A percentile compares a stretch with the other conserved stretches of the same genome.
phyloP scores from a whole-genome alignment of 2,797 vertebrate genomes.

The Trachurus trachurus region DNA sequence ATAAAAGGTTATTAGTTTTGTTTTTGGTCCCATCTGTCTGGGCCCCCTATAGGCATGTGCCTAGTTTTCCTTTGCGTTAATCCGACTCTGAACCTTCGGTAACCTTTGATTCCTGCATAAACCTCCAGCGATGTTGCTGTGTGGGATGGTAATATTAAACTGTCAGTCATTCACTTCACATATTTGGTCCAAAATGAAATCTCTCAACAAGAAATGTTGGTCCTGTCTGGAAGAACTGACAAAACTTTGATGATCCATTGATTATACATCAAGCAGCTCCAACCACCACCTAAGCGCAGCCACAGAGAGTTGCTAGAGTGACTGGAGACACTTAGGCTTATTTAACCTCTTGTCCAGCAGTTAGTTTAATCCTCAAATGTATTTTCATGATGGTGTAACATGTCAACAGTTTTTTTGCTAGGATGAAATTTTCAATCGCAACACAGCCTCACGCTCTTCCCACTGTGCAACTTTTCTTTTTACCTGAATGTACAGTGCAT shows the following conservation, averaged over 20 bases:
- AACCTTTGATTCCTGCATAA: not conserved
- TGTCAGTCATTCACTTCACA: not conserved
- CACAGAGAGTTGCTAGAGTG: not conserved
- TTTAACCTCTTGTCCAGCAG: conserved; percentile 4
- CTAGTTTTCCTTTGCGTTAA: no score
- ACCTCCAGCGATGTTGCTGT: not conserved
- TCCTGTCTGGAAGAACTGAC: not conserved
- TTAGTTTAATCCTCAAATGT: conserved; percentile 7
- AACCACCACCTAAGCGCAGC: not conserved
- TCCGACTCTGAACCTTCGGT: no score
- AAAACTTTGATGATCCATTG: not conserved
- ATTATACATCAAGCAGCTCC: not conserved
- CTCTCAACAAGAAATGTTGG: not conserved
- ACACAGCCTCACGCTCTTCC: not conserved
- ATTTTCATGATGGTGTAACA: not conserved
- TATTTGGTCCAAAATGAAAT: not conserved
- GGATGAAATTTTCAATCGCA: conserved; percentile 1
- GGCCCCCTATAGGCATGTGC: no score
- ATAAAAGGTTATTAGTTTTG: not conserved
- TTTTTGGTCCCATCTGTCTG: no score
- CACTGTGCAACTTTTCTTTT: not conserved
- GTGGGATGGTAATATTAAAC: not conserved
- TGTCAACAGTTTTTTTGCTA: not conserved
- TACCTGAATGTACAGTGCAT: conserved; percentile 1
- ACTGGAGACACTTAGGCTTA: not conserved